Percentiles rank a stretch among this genome's conserved stretches.
phyloP scores from a whole-genome alignment of 2,888 invertebrate species.

The Minunthozetes semirufus region DNA sequence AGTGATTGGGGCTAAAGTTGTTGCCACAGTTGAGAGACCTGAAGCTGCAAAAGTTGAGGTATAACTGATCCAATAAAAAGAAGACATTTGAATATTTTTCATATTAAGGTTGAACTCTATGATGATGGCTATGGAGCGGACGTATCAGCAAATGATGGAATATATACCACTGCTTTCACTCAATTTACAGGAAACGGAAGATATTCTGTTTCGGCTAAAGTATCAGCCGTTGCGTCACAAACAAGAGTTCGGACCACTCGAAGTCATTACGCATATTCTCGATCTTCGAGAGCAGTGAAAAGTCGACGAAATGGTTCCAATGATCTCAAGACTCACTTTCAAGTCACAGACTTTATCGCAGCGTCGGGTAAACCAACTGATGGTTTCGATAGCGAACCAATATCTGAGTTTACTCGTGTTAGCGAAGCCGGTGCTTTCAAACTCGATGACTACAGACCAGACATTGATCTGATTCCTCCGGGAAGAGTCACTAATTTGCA shows the following conservation, averaged over 20 bases:
- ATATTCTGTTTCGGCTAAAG: conserved; percentile 45
- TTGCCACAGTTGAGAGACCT: conserved; percentile 43
- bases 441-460: conserved; percentile 36
- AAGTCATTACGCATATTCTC: conserved; percentile 10
- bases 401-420: conserved; percentile 41
- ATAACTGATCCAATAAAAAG: not conserved
- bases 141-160: conserved; percentile 46
- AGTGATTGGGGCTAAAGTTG: conserved; percentile 42
- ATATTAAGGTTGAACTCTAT: conserved; percentile 38
- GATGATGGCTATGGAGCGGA: conserved; percentile 46
- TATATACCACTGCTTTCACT: conserved; percentile 47
- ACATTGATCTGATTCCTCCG: conserved; percentile 43
- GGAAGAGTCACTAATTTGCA: conserved; percentile 43
- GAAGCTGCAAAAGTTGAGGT: conserved; percentile 41
- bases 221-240: conserved; percentile 23
- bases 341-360: conserved; percentile 34
- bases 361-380: conserved; percentile 32
- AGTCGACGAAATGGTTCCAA: not conserved
- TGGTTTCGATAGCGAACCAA: conserved; percentile 16
- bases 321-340: conserved; percentile 18
- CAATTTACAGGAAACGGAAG: conserved; percentile 45
- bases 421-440: conserved; percentile 43
- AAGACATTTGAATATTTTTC: no score
- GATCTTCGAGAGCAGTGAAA: not conserved
- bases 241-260: not conserved